Conservation (phyloP, 2,888 invertebrate species). For the Seira ritae region DNA sequence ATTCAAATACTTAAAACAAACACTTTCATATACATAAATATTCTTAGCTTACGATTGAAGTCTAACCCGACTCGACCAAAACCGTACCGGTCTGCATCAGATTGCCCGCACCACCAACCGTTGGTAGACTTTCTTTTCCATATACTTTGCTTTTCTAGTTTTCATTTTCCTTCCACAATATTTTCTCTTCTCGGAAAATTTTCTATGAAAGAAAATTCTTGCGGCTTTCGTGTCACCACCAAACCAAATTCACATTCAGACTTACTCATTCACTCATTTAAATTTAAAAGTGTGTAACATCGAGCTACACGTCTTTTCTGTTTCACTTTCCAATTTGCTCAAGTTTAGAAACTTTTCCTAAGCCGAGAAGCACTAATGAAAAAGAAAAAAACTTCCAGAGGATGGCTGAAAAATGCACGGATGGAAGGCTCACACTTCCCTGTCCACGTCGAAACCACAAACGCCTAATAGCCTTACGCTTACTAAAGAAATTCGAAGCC, state of each 20-base stretch:
- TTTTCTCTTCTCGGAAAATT: no score
- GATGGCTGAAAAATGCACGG: not conserved
- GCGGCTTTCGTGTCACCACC: no score
- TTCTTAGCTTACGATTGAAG: not conserved
- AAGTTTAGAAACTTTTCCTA: not conserved
- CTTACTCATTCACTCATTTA: not conserved
- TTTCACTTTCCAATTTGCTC: not conserved
- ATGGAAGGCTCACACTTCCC: no score
- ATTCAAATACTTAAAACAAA: not conserved
- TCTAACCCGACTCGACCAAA: not conserved
- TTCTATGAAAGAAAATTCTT: no score
- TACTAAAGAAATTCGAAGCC: no score
- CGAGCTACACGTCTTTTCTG: not conserved
- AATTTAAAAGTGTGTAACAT: not conserved
- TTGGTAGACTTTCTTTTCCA: no score
- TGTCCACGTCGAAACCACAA: no score
- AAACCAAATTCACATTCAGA: conserved; percentile 1
- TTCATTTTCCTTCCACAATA: no score
- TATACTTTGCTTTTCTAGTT: no score
- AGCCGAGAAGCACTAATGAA: not conserved
- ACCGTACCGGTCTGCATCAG: not conserved
- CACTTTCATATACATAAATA: not conserved
- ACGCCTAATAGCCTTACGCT: no score
- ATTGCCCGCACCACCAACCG: not conserved
- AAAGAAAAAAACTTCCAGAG: not conserved